Evolutionary conservation across 2,113 vertebrate genomes (phyloP), one percentile per base, ranked within the genome.

Genomic region (Rana temporaria): DNA sequence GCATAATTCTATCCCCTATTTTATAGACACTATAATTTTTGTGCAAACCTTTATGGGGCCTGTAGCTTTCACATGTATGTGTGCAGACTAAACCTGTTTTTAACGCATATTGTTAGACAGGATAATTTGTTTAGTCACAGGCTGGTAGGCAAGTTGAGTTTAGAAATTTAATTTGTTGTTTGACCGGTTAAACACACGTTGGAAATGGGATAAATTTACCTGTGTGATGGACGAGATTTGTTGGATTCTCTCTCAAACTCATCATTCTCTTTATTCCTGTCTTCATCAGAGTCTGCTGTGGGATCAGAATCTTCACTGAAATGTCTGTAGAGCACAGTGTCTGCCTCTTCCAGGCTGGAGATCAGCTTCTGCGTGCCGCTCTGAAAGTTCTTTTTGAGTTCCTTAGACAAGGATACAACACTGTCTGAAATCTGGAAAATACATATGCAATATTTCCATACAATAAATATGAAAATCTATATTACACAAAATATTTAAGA

Each of bases 261-360:
- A 2, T 89, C 84, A 63, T 88, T 86, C n/a, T 68, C 79, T 6
- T 88, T 84, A 52, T 88, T 86, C 18, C 89, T 88, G 6, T 88
- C 86, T 4, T 87, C 88, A 56, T 84, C 91, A 0, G 78, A 87
- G 1, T 86, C 80, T 24, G 63, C 32, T 0, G 20, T 65, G 26
- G 84, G 85, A 84, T 89, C 89, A 0, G n/a, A 76, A 75, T 85
- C 78, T 62, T 86, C 86, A 73, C 59, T 18, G 55, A 83, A 77
- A n/a, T 87, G 84, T 34, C 42, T 79, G 12, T 17, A 73, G 42
- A 60, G 73, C 32, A 56, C 19, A 0, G 0, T 1, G 0, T 82
- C 86, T 22, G 24, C 78, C 32, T 71, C 26, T 59, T 87, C 89
- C 7, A 78, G 8, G 3, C 38, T 64, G 0, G 66, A 0, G 0